Evolutionary conservation across 2,888 invertebrate genomes (phyloP).

Genomic region (Melieria omissa): DNA sequence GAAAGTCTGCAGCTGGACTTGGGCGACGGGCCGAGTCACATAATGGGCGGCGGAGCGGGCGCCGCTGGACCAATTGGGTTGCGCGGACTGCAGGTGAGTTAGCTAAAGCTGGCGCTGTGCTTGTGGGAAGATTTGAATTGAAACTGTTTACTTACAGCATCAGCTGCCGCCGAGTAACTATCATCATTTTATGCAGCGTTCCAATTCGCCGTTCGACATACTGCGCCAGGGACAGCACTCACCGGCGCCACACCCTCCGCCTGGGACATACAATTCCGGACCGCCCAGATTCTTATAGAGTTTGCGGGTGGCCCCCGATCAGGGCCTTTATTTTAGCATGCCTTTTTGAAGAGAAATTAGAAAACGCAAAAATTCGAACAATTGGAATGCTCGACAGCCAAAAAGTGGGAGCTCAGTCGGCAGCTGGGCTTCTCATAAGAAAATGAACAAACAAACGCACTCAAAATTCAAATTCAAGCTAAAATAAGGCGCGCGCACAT

Average conservation of each 20-base stretch:
- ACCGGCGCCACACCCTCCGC: constrained; percentile 58
- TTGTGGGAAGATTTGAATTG: constrained; percentile 46
- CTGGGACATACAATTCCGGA: constrained; percentile 65
- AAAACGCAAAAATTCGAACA: constrained; percentile 31
- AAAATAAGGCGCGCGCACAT: constrained; percentile 53
- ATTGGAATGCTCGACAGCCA: constrained; percentile 14
- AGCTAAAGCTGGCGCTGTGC: constrained; percentile 64
- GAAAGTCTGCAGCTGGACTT: constrained; percentile 76
- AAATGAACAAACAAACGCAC: constrained; percentile 16
- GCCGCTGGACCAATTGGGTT: constrained; percentile 56
- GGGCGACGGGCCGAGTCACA: constrained; percentile 83
- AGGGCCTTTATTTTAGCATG: constrained; percentile 66
- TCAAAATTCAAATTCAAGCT: constrained; percentile 52
- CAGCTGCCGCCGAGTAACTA: constrained; percentile 64
- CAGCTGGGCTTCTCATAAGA: constrained; percentile 19
- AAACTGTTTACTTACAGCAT: constrained; percentile 52
- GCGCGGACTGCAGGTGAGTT: constrained; percentile 61
- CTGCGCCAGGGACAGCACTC: constrained; percentile 63
- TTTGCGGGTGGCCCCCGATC: constrained; percentile 66
- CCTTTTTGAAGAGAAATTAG: constrained; percentile 61
- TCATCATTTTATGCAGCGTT: constrained; percentile 66
- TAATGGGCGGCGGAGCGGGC: constrained; percentile 57
- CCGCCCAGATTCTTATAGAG: constrained; percentile 68
- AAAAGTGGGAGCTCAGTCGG: constrained; percentile 33
- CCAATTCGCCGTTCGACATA: constrained; percentile 65